Evolutionary conservation across 1,140 invertebrate species (phyloP).

Genomic region (Drosophila orena): DNA sequence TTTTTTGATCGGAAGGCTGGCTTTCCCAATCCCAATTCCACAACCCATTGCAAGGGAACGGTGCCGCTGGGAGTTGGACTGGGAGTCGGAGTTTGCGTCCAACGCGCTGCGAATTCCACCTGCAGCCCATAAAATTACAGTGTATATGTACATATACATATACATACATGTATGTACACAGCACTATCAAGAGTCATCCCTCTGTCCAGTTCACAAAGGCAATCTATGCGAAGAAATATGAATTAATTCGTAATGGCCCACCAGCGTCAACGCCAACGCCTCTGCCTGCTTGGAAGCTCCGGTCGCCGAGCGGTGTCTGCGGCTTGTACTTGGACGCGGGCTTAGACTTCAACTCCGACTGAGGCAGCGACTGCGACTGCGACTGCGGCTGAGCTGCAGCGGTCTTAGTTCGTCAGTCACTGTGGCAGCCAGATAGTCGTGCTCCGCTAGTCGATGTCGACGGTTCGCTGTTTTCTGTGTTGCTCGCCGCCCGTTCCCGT

Average conservation of each 20-base stretch:
- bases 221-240: constrained; percentile 59
- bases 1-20: constrained; percentile 1
- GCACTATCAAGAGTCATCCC: constrained; percentile 6
- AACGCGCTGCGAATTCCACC: constrained; percentile 43
- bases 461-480: constrained; percentile 53
- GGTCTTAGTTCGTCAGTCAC: constrained; percentile 69
- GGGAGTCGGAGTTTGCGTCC: not conserved
- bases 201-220: constrained; percentile 7
- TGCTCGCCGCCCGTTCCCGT: constrained; percentile 15
- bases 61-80: constrained; percentile 2
- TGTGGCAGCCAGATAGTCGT: constrained; percentile 76
- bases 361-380: constrained; percentile 15
- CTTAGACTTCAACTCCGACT: constrained; percentile 8
- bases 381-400: constrained; percentile 9
- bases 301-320: constrained; percentile 4
- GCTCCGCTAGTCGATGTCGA: constrained; percentile 71
- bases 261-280: constrained; percentile 5
- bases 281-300: constrained; percentile 36
- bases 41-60: constrained; percentile 11
- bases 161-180: too few relatives aligned
- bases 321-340: not conserved
- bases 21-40: constrained; percentile 26
- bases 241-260: constrained; percentile 65
- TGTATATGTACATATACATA: too few relatives aligned
- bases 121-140: not conserved